Conservation (phyloP, 2,797 vertebrate genomes). For the Poeciliopsis infans region DNA sequence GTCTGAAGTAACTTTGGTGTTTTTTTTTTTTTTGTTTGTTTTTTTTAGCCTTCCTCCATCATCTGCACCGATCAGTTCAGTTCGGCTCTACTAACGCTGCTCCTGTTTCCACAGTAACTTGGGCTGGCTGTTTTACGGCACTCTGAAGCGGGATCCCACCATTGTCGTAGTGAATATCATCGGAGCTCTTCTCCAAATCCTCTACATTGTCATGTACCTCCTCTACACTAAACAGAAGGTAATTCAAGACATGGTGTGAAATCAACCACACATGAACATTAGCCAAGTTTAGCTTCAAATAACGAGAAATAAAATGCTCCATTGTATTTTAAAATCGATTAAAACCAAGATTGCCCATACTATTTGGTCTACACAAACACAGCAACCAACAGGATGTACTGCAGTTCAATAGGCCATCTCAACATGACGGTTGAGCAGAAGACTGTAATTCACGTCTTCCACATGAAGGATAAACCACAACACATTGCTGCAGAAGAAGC, state of each 20-base stretch:
- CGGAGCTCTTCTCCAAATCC: constrained; percentile 85
- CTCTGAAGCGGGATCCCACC: constrained; percentile 85
- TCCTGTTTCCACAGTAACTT: constrained; percentile 84
- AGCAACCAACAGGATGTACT: background rate
- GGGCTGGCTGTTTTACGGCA: constrained; percentile 91
- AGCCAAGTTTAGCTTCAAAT: background rate
- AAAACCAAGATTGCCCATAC: background rate
- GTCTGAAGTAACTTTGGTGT: constrained; percentile 76
- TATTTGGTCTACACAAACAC: background rate
- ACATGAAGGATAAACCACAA: background rate
- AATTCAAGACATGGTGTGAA: constrained; percentile 5
- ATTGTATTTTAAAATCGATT: background rate
- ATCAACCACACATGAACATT: background rate
- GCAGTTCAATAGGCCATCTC: background rate
- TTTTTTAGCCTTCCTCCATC: background rate
- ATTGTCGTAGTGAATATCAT: constrained; percentile 86
- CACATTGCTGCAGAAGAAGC: background rate
- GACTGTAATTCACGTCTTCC: background rate
- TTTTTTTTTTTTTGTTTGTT: background rate
- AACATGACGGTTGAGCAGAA: background rate
- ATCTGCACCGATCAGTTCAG: background rate
- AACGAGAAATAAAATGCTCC: background rate
- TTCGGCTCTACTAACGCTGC: constrained; percentile 3
- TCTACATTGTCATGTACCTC: constrained; percentile 86
- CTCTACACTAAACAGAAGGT: constrained; percentile 88